A percentile compares a stretch with the other conserved stretches of the same genome.
Conservation (phyloP, 2,888 invertebrate species). For the Heteromurus nitidus region DNA sequence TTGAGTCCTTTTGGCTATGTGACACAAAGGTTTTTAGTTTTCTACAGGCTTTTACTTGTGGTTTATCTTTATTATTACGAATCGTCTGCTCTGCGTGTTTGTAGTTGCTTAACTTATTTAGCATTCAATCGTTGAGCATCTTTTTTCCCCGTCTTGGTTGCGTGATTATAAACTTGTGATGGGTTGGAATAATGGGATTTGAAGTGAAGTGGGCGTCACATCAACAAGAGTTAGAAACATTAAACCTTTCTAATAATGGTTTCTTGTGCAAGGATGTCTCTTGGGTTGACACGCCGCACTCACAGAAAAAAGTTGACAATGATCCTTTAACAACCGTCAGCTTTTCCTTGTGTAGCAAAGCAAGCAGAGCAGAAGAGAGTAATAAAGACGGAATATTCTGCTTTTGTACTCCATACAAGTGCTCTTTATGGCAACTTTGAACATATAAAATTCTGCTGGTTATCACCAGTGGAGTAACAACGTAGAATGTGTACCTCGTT, state of each 20-base stretch:
- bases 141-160: background rate
- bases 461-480: too few species aligned
- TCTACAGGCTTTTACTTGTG: slow-evolving; percentile 4
- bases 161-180: slow-evolving; percentile 19
- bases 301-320: slow-evolving; percentile 44
- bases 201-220: slow-evolving; percentile 59
- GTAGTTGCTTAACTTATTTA: slow-evolving; percentile 2
- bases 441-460: too few species aligned
- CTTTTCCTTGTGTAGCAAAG: slow-evolving; percentile 2
- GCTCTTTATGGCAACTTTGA: too few species aligned
- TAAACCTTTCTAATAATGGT: slow-evolving; percentile 48
- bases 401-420: background rate
- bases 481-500: too few species aligned
- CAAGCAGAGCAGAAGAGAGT: background rate
- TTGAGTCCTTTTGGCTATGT: background rate
- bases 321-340: slow-evolving; percentile 27
- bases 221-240: slow-evolving; percentile 36
- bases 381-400: slow-evolving; percentile 1
- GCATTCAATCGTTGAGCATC: background rate
- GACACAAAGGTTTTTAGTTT: background rate
- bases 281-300: slow-evolving; percentile 39
- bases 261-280: slow-evolving; percentile 26
- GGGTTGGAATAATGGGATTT: slow-evolving; percentile 55
- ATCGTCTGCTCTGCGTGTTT: slow-evolving; percentile 1
- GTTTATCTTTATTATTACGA: slow-evolving; percentile 30